A percentile compares a stretch with the other conserved stretches of the same genome.
Evolutionary conservation across 2,888 invertebrate genomes (phyloP).

Genomic region (Seladonia tumulorum): DNA sequence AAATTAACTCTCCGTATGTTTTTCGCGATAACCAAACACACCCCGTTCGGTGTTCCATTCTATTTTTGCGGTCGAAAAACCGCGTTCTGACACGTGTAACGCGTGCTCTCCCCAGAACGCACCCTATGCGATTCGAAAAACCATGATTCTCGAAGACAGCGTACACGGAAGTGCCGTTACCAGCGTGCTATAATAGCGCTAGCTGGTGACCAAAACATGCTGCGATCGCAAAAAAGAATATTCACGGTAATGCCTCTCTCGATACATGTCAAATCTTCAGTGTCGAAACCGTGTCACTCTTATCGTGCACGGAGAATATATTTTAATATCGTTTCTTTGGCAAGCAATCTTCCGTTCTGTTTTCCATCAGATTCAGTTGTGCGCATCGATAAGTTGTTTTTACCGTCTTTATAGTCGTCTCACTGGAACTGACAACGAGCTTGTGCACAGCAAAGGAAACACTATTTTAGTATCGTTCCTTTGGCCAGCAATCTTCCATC

Average conservation of each 20-base stretch:
- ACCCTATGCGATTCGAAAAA: background rate
- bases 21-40: slow-evolving; percentile 12
- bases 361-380: too few relatives aligned
- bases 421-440: too few relatives aligned
- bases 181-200: background rate
- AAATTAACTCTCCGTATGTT: slow-evolving; percentile 5
- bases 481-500: background rate
- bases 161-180: background rate
- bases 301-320: too few relatives aligned
- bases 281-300: too few relatives aligned
- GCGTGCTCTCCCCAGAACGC: background rate
- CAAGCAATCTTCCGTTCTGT: too few relatives aligned
- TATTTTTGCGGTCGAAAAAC: slow-evolving; percentile 1
- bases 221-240: background rate
- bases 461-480: background rate
- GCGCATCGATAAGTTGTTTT: too few relatives aligned
- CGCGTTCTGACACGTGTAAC: slow-evolving; percentile 6
- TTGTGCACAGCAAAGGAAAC: background rate
- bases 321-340: too few relatives aligned
- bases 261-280: background rate
- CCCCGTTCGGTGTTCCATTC: slow-evolving; percentile 3
- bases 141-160: background rate
- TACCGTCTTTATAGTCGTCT: too few relatives aligned
- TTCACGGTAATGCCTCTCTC: background rate
- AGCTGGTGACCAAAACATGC: background rate